Base-by-base conservation (phyloP, 1,140 invertebrate species). In the Gryllus bimaculatus region DNA sequence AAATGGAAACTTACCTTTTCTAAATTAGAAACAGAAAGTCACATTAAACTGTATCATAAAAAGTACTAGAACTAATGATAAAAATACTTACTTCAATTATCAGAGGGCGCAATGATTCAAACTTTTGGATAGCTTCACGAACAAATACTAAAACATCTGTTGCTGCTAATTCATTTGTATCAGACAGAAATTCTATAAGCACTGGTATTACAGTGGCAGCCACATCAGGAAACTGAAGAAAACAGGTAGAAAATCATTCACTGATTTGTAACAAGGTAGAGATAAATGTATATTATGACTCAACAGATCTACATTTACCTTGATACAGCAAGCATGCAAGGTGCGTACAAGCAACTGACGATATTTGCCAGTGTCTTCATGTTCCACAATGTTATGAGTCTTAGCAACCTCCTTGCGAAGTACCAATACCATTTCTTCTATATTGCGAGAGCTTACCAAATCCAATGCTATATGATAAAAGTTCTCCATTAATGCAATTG, bases 321-420 rank as follows among this genome's bases (percentile, higher is more conserved):
- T 98, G 81, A 99, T 96, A 79, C 95, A 96, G 84, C 96, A 98
- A 15, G 94, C 90, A 87, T 99, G 98, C 79, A 99, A 86, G 10
- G 97, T 99, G 79, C 96, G 90, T 48, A 99, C 98, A 18, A 99
- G 88, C 75, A 99, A 88, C 86, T 99, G 98, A 0, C 97, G 89
- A 85, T 99, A 99, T 87, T 96, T 97, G 48, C 95, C 96, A 48
- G 95, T 94, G 84, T 99, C 95, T 86, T 98, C 98, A 84, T 98
- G 95, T 85, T 98, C 96, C 8, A 89, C 88, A 7, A 94, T 91
- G 83, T 95, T 94, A 83, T 95, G 91, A 8, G 96, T 97, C 86
- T 97, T 95, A n/a, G 93, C 89, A 8, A 97, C 93, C 88, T 98
- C 96, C 48, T 80, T 80, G 21, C 77, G 77, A 73, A 99, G 87